A percentile compares a stretch with the other conserved stretches of the same genome.
These are phyloP conservation scores for Hylomyscus alleni DNA, from an alignment of 2,797 vertebrate species.

Conservation along the genomic window DNA sequence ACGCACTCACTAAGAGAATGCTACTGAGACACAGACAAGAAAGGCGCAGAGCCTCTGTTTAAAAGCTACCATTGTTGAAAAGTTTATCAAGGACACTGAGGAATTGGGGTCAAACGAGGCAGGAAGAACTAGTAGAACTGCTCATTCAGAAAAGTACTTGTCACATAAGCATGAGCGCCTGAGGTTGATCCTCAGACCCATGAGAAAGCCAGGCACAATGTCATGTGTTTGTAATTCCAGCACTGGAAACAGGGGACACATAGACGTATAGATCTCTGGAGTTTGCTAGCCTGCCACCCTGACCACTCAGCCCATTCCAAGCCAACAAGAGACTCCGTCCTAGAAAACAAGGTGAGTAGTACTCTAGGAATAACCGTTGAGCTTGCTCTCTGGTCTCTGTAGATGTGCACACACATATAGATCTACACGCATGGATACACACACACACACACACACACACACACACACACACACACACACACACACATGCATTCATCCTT, in stretches of 20 bases:
- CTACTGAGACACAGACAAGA: not conserved
- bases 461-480: not conserved
- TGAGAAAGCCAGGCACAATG: not conserved
- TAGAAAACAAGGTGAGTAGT: not conserved
- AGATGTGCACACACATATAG: not conserved
- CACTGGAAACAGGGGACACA: not conserved
- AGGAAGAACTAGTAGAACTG: not conserved
- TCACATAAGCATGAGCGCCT: not conserved
- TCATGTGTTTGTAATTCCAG: not conserved
- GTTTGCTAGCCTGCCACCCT: not conserved
- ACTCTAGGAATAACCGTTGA: not conserved
- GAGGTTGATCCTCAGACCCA: not conserved
- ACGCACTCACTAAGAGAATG: not conserved
- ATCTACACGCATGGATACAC: not conserved
- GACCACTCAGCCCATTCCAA: not conserved
- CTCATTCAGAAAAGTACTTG: not conserved
- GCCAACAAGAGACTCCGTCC: not conserved
- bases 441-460: not conserved
- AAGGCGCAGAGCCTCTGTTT: not conserved
- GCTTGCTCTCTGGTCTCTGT: not conserved
- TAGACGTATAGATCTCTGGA: not conserved
- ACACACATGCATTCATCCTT: no score
- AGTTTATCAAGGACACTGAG: not conserved
- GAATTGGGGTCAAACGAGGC: not conserved
- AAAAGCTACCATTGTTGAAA: not conserved